These are phyloP conservation scores for Phalacrocorax brasilianus DNA, from an alignment of 2,113 vertebrate species.

Conservation along the genomic window DNA sequence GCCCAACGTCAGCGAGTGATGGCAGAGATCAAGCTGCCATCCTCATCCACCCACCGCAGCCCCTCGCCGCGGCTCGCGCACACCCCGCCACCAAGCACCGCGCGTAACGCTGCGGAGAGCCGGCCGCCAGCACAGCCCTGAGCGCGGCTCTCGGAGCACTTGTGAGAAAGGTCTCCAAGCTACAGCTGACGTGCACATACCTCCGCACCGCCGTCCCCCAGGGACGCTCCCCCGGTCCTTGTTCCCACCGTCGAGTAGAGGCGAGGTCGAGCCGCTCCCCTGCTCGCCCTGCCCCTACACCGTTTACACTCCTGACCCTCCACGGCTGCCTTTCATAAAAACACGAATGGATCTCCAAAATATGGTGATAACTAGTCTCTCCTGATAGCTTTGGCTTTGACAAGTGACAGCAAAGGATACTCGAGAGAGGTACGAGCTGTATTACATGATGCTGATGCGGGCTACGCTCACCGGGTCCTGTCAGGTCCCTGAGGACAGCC, in stretches of 20 bases:
- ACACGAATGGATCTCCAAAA: not conserved
- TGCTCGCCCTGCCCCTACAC: not conserved
- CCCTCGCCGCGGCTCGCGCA: not conserved
- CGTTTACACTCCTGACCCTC: not conserved
- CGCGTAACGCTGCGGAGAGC: not conserved
- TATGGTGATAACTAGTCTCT: not conserved
- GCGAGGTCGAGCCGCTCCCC: not conserved
- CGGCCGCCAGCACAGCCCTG: not conserved
- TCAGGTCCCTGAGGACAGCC: not conserved
- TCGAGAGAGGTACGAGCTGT: not conserved
- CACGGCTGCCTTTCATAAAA: not conserved
- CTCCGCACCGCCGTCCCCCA: no score
- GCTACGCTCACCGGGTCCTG: not conserved
- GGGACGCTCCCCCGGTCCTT: not conserved
- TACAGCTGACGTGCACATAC: not conserved
- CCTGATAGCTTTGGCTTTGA: not conserved
- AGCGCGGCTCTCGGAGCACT: no score
- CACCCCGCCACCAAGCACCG: not conserved
- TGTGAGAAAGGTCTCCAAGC: not conserved
- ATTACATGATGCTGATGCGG: no score
- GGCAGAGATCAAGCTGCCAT: not conserved
- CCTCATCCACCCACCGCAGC: not conserved
- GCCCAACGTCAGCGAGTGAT: accelerated
- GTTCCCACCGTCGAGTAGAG: not conserved
- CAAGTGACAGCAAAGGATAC: not conserved